Base-by-base conservation (phyloP, 2,113 vertebrate genomes). In the Plectropomus leopardus region DNA sequence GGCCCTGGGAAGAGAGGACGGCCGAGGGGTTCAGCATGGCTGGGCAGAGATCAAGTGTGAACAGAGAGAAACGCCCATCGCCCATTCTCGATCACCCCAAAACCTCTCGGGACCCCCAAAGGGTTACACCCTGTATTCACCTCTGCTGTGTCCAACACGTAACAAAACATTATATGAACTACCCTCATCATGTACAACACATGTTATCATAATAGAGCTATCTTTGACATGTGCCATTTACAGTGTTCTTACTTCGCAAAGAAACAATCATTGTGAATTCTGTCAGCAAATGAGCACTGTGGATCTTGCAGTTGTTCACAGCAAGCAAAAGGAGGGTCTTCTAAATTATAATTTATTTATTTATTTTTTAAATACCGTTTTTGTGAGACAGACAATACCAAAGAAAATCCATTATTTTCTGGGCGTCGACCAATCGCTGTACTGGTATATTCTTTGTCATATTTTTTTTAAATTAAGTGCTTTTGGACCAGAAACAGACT, bases 11-110 rank as follows among this genome's bases (percentile, higher is more conserved):
- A 74, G 85, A 86, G 82, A 80, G 76, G 85, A 86, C 86, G 86
- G 87, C 76, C 48, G 15, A 76, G 78, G 89, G 90, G 92, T 95
- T 95, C 94, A 90, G 94, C 94, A 92, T 95, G 93, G 94, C 89
- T 94, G 92, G 86, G 92, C 93, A 93, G 93, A 93, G 93, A 89
- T 93, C 90, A 93, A 91, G 93, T 93, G 92, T 94, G 90, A 94
- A 94, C 76, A 44, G 30, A n/a, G 68, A 85, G 93, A 80, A 90
- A 93, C 93, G 92, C 94, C 93, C 93, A 93, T 93, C 48, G 80
- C 78, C 92, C 92, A 91, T 94, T 93, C 91, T 88, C 84, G 92
- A 92, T 87, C 86, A 86, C 87, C 61, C 61, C 67, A 88, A 87
- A 85, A 94, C 82, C 86, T 86, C 85, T 65, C 0, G 73, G 86